phyloP scores from a whole-genome alignment of 1,140 invertebrate genomes.

The Lineus longissimus region DNA sequence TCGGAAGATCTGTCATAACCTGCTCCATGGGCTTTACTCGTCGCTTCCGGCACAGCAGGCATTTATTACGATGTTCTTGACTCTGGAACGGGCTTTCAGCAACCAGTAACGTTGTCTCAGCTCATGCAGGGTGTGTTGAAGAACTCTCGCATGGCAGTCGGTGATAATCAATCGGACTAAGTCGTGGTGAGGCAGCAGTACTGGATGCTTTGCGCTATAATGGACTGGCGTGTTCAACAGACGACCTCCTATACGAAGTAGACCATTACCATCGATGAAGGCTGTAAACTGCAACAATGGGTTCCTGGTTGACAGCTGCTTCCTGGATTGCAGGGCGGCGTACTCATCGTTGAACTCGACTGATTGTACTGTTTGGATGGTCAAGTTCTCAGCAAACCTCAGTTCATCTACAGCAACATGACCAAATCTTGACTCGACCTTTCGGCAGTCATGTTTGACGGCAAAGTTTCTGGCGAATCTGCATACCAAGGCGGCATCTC shows the following conservation, averaged over 20 bases:
- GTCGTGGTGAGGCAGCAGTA: constrained; percentile 8
- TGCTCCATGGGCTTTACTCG: background rate
- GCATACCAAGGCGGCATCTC: no score
- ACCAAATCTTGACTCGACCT: background rate
- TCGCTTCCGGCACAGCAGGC: background rate
- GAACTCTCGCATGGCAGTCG: constrained; percentile 13
- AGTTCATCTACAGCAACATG: background rate
- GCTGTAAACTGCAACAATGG: constrained; percentile 8
- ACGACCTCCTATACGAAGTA: constrained; percentile 4
- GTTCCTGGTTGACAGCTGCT: background rate
- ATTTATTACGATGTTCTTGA: background rate
- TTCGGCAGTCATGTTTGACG: background rate
- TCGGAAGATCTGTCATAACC: constrained; percentile 2
- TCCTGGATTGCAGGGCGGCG: background rate
- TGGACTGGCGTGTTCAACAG: background rate
- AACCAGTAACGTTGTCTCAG: constrained; percentile 8
- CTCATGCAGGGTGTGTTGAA: constrained; percentile 16
- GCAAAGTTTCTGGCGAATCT: no score
- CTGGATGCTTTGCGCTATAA: constrained; percentile 7
- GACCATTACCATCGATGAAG: constrained; percentile 3
- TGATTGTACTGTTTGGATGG: background rate
- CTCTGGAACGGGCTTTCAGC: constrained; percentile 8
- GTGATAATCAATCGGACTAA: constrained; percentile 7
- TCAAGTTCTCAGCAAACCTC: background rate
- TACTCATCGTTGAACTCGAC: background rate